Evolutionary conservation across 2,797 vertebrate species (phyloP), one percentile per base, ranked within the genome.

Genomic region (Tapirus indicus): DNA sequence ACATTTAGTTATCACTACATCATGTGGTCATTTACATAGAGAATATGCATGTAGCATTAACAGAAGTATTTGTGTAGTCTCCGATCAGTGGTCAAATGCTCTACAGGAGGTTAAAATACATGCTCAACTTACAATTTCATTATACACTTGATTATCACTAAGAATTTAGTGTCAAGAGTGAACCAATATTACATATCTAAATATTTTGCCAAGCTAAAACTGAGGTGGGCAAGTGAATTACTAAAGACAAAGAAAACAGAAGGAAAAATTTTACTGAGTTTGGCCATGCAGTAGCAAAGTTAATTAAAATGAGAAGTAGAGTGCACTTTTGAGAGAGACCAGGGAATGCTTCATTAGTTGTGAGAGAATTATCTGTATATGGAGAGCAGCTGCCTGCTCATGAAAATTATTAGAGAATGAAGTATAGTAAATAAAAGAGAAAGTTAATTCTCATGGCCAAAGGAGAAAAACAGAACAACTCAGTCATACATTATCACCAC

Each of bases 241-340:
- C 35, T 79, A 92, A 77, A 41, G 71, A 58, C 27, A 91, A 69
- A 88, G 49, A 84, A 88, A 85, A 62, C 12, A 60, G 52, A 54
- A 72, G 35, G 64, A 79, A 58, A n/a, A 69, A 11, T 21, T 58
- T 49, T 47, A 71, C 21, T 64, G 35, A 75, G 56, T 89, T 80
- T 69, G 66, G 18, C 8, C 62, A 91, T 44, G 18, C 21, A 18
- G 2, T 71, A 47, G 21, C 8, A 49, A 88, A 60, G 44, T 68
- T 77, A 83, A 97, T 32, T 84, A 83, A 66, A 93, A 91, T 13
- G 56, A 90, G 68, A 94, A 85, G 74, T 8, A 7, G 25, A 92
- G 21, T 69, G 60, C 8, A 41, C 62, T 91, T 64, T 88, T 29
- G 27, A 12, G 41, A 91, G 21, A 10, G 38, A 78, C 14, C 52